phyloP scores from a whole-genome alignment of 1,140 invertebrate species.

The Centruroides vittatus region DNA sequence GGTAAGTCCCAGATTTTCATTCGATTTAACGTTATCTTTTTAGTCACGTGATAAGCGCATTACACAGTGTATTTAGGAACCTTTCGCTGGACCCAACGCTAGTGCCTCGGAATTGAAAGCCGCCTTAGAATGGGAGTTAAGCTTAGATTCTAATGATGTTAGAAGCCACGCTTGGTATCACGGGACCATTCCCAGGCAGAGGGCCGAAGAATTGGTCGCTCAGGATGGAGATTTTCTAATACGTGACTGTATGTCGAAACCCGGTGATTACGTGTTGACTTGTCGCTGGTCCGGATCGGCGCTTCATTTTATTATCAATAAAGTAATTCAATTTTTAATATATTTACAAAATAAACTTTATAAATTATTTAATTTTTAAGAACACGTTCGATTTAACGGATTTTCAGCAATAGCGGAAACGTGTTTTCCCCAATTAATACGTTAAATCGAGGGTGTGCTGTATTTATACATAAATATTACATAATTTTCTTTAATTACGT shows the following conservation, averaged over 20 bases:
- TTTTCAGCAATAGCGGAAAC: too few species aligned
- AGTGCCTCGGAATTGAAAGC: slow-evolving; percentile 6
- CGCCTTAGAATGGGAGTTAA: slow-evolving; percentile 67
- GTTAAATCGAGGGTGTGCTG: too few species aligned
- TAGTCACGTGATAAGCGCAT: background rate
- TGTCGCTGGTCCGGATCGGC: slow-evolving; percentile 59
- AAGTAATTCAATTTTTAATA: background rate
- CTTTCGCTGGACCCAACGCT: slow-evolving; percentile 3
- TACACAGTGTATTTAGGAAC: background rate
- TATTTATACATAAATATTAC: too few species aligned
- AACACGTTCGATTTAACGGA: too few species aligned
- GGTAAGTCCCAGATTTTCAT: background rate
- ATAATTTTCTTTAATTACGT: too few species aligned
- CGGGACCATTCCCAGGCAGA: slow-evolving; percentile 62
- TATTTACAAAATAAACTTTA: too few species aligned
- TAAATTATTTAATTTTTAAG: too few species aligned
- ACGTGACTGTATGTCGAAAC: slow-evolving; percentile 78
- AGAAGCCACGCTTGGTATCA: slow-evolving; percentile 89
- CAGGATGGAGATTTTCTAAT: slow-evolving; percentile 72
- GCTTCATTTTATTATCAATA: slow-evolving; percentile 61
- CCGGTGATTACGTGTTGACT: slow-evolving; percentile 83
- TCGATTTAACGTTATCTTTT: background rate
- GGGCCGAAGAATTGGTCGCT: slow-evolving; percentile 61
- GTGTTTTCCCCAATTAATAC: too few species aligned
- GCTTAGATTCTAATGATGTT: slow-evolving; percentile 63